These are phyloP conservation scores for Cyaniris semiargus DNA, from an alignment of 2,888 invertebrate species.

Conservation along the genomic window DNA sequence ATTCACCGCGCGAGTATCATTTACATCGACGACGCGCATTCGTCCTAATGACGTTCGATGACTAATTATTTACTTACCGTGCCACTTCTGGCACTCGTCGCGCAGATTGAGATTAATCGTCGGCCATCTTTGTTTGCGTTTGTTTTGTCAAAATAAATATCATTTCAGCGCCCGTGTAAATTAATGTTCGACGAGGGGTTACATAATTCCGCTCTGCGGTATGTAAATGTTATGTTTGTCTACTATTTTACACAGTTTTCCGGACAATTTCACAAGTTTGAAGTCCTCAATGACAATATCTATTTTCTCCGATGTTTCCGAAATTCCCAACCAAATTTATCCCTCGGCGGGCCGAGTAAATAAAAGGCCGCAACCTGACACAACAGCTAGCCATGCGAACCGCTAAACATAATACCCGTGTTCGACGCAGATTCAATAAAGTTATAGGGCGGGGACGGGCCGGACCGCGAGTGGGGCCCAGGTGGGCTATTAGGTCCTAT, in stretches of 20 bases:
- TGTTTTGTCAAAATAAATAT: slow-evolving; percentile 31
- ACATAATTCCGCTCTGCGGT: neutral
- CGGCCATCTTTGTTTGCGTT: slow-evolving; percentile 43
- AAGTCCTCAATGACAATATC: too few relatives aligned
- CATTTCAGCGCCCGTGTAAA: neutral
- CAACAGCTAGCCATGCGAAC: slow-evolving; percentile 44
- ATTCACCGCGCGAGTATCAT: slow-evolving; percentile 67
- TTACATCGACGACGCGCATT: slow-evolving; percentile 62
- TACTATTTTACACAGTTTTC: neutral
- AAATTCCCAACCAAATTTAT: neutral
- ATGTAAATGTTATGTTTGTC: neutral
- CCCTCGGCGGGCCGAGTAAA: neutral
- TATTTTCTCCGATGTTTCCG: neutral
- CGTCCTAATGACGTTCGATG: slow-evolving; percentile 63
- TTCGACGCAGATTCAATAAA: slow-evolving; percentile 52
- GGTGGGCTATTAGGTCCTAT: slow-evolving; percentile 74
- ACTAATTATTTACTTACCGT: slow-evolving; percentile 52
- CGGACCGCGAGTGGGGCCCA: slow-evolving; percentile 68
- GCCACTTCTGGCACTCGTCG: slow-evolving; percentile 36
- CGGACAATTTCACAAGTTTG: neutral
- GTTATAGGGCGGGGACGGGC: slow-evolving; percentile 65
- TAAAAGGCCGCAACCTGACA: neutral
- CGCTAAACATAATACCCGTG: slow-evolving; percentile 44
- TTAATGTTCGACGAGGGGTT: neutral
- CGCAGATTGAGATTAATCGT: slow-evolving; percentile 52